Evolutionary conservation across 2,888 invertebrate species (phyloP), one percentile per base, ranked within the genome.

Genomic region (Lymantria dispar): DNA sequence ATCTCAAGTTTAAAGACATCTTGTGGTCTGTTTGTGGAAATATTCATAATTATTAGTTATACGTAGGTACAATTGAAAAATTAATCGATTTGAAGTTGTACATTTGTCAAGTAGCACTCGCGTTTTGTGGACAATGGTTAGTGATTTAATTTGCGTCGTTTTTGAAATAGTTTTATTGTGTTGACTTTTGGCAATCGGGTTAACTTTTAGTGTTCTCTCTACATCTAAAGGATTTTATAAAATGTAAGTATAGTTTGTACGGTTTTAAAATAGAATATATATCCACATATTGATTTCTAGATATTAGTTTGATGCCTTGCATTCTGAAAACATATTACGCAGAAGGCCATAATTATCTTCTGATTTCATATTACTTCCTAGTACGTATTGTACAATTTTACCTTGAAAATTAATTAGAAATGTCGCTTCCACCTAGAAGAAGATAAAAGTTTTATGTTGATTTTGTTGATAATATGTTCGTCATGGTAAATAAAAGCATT

Each of bases 41-140:
- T 74, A 67, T 43, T 62, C 73, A 61, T 60, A 72, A 65, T 7
- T 38, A n/a, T 36, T 36, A 36, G 2, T 8, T 22, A 38, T 10
- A 38, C 10, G n/a, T 38, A 40, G 13, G 14, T 62, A 54, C 43
- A 54, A 49, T 59, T 52, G 49, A 55, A 60, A 64, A 76, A 76
- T 63, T 74, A 77, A 85, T 86, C 83, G 86, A 85, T 86, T 82
- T 74, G 67, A 77, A n/a, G n/a, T n/a, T n/a, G n/a, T n/a, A 78
- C 75, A 78, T 82, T 82, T 75, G 85, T 83, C 81, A 78, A 79
- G 79, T 81, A 80, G 74, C 76, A 78, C 66, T 74, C 64, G 69
- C 76, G 78, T 58, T 80, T 73, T 68, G 79, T 78, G 80, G 72
- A 71, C 76, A 80, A 71, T 77, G 76, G 42, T 80, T 78, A 72